Percentiles rank a stretch among this genome's conserved stretches.
Conservation (phyloP, 1,140 invertebrate species). For the Elysia chlorotica region DNA sequence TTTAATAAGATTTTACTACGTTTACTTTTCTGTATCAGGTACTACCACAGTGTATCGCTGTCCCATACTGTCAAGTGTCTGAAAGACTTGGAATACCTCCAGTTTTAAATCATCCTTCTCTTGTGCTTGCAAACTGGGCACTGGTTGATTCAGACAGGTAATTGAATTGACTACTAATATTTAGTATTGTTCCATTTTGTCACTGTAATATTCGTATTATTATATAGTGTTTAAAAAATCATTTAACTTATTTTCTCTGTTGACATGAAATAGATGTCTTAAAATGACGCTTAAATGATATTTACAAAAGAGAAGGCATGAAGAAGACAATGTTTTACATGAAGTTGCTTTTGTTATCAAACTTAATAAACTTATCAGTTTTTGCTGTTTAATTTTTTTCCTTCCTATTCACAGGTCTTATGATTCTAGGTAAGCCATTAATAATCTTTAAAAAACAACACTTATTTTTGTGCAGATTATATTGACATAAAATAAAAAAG, state of each 20-base stretch:
- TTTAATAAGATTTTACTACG: not conserved
- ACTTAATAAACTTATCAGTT: too few relatives aligned
- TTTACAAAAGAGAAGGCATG: too few relatives aligned
- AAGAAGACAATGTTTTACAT: too few relatives aligned
- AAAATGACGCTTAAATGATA: too few relatives aligned
- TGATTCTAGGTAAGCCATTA: not conserved
- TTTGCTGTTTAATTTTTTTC: not conserved
- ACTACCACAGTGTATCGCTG: slow-evolving; percentile 10
- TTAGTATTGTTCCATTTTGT: too few relatives aligned
- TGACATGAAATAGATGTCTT: too few relatives aligned
- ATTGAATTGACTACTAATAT: too few relatives aligned
- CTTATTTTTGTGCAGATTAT: not conserved
- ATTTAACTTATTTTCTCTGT: too few relatives aligned
- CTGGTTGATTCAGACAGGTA: slow-evolving; percentile 4
- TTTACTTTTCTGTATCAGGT: not conserved
- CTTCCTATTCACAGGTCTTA: not conserved
- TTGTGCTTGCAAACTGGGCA: slow-evolving; percentile 6
- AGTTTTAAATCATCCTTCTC: not conserved
- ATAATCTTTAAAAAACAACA: not conserved
- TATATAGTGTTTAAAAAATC: too few relatives aligned
- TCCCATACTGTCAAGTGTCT: slow-evolving; percentile 9
- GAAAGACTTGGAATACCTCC: slow-evolving; percentile 4
- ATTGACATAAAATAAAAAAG: not conserved
- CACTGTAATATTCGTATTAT: too few relatives aligned
- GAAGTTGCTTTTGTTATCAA: too few relatives aligned